phyloP scores from a whole-genome alignment of 2,797 vertebrate species.

The Mionectes olivaceus region DNA sequence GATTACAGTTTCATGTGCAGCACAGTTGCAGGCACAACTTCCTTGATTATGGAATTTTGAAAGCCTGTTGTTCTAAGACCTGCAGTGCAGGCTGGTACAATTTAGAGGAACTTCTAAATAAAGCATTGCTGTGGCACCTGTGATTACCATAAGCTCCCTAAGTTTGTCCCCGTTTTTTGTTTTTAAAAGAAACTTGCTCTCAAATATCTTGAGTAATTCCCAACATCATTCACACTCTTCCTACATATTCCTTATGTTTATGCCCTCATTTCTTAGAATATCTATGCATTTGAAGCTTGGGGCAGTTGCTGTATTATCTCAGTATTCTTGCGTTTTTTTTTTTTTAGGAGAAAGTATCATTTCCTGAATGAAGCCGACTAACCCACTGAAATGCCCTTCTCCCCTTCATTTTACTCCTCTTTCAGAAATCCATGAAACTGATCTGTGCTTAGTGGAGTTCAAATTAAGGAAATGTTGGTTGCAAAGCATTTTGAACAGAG shows the following conservation, averaged over 20 bases:
- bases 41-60: not conserved
- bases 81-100: not conserved
- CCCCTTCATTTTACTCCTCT: conserved; percentile 65
- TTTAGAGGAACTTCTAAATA: not conserved
- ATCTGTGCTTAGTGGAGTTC: not conserved
- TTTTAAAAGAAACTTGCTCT: not conserved
- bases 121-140: not conserved
- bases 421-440: not conserved
- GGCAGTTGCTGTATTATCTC: not conserved
- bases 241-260: not conserved
- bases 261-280: not conserved
- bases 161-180: not conserved
- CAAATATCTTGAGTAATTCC: not conserved
- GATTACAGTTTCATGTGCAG: not conserved
- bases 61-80: not conserved
- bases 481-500: conserved; percentile 13
- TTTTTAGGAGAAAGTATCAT: conserved; percentile 69
- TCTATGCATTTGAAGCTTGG: not conserved
- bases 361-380: conserved; percentile 41
- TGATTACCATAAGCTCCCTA: not conserved
- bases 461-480: not conserved
- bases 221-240: not conserved
- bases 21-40: not conserved
- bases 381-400: not conserved
- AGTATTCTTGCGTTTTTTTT: not conserved